A percentile compares a stretch with the other conserved stretches of the same genome.
Conservation (phyloP, 1,140 invertebrate genomes). For the Scylla paramamosain region DNA sequence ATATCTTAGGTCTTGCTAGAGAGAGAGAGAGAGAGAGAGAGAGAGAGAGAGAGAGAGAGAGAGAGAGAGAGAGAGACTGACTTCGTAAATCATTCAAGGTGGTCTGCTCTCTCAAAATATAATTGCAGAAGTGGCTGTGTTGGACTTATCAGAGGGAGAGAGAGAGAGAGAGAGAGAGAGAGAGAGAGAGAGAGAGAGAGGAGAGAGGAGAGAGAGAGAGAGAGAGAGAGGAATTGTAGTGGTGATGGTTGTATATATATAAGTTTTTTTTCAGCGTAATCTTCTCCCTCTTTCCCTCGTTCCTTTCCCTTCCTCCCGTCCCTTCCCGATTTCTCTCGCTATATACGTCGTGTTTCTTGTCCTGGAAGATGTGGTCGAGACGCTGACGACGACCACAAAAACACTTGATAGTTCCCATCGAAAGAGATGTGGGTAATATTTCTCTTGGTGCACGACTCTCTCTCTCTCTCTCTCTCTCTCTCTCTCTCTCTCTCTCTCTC, state of each 20-base stretch:
- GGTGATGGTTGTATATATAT: neutral
- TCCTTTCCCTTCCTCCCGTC: neutral
- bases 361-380: neutral
- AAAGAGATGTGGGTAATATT: constrained; percentile 5
- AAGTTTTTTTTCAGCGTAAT: neutral
- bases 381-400: constrained; percentile 18
- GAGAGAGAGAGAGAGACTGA: neutral
- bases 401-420: constrained; percentile 22
- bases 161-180: neutral
- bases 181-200: neutral
- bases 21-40: constrained; percentile 32
- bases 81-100: too few species aligned
- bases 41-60: neutral
- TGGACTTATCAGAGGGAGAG: neutral
- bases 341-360: constrained; percentile 5
- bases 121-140: too few species aligned
- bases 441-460: neutral
- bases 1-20: neutral
- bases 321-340: neutral
- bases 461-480: neutral
- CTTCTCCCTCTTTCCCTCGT: neutral
- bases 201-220: neutral
- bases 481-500: constrained; percentile 20
- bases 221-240: neutral
- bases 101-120: too few species aligned